Evolutionary conservation across 92 coral and sea anemone genomes (phyloP), one percentile per base, ranked within the genome.

Genomic region (Virgularia gustaviana): DNA sequence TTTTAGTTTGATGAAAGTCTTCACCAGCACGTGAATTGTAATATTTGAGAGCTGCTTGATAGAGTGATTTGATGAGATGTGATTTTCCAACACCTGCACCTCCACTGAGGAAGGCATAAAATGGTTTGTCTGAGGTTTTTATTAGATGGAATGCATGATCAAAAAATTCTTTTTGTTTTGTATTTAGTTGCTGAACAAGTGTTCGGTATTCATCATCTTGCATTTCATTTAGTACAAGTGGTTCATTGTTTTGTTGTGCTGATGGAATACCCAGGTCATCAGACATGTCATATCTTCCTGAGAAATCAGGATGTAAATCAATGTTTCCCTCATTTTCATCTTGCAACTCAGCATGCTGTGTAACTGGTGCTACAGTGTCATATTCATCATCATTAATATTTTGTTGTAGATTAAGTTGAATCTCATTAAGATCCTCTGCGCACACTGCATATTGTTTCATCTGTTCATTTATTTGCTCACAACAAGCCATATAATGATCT

Each of bases 391-490:
- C 51, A 63, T 63, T 34, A 12, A 47, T 62, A 16, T 70, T 1
- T n/a, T 31, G 35, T 1, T 49, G 35, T 54, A 58, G n/a, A 1
- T 58, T 20, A 13, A 9, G 10, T 5, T 51, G 36, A 0, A 49
- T 70, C 33, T 70, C 75, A 45, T 70, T 43, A 0, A 70, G 30
- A 28, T 22, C 42, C 52, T 79, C 64, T 51, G 25, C 57, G 43
- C 77, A 84, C 43, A 73, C 71, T 22, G 84, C 84, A 73, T 65
- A 79, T 35, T 65, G 70, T 51, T 73, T 58, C 85, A 73, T 79
- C 60, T 79, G 85, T 35, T 79, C 67, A 62, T 36, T 68, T 37
- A 73, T 84, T 42, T 64, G 43, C 34, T 79, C 36, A 25, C 36
- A 54, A 33, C 65, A 65, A 42, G 56, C n/a, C 43, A 44, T 30